Evolutionary conservation across 2,113 vertebrate genomes (phyloP), one percentile per base, ranked within the genome.

Genomic region (Nerophis ophidion): DNA sequence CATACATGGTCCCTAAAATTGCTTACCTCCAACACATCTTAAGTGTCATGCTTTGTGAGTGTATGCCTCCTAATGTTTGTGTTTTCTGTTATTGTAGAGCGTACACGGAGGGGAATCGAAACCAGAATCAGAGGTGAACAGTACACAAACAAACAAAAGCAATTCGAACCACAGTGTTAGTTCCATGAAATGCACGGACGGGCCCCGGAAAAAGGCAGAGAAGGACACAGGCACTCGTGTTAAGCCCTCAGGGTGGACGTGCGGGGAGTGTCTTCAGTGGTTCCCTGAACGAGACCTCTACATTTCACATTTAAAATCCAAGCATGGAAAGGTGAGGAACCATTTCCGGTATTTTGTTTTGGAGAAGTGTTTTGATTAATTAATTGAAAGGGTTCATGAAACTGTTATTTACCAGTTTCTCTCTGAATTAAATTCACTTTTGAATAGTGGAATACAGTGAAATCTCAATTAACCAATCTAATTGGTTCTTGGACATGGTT

Each of bases 271-370:
- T 87, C 90, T 92, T 3, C 92, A 96, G 75, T 92, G 91, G 90
- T 83, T 98, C n/a, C 86, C 91, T 0, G 95, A 97, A 49, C 82
- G 95, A 58, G 94, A 98, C 52, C 85, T 91, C n/a, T 98, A 93
- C 0, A 88, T 96, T 64, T 92, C 91, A 57, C 96, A 98, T 68
- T 88, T 97, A 88, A 98, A 95, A 78, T 93, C 87, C 81, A 93
- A 70, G 70, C 96, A 98, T 0, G 90, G 93, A 45, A 94, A 90
- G 92, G 96, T 98, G 74, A 87, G 84, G 10, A 11, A 38, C 34
- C 4, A 14, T n/a, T 16, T 5, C 1, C 1, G 26, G 26, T 26
- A 26, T 26, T 26, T 26, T 26, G 26, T 26, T 26, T 26, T 26
- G 26, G 26, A 4, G 26, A 26, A 26, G 26, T 26, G 26, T 26